Evolutionary conservation across 2,113 vertebrate species (phyloP), one percentile per base, ranked within the genome.

Genomic region (Corythornis cristatus): DNA sequence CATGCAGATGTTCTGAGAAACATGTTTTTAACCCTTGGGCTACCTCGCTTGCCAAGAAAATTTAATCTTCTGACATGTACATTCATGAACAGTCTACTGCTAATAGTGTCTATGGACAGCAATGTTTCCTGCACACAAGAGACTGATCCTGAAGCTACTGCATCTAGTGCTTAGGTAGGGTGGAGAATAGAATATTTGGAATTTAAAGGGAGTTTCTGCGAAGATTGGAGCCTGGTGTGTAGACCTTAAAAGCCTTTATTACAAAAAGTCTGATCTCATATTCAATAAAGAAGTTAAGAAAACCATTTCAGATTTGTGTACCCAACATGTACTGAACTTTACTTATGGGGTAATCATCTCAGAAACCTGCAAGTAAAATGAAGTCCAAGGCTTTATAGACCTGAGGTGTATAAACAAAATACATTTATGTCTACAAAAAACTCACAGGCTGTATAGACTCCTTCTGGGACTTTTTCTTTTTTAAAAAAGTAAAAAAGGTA

Each of bases 11-110:
- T 76, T 83, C 65, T 28, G 54, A 77, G 68, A 93, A 57, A 77
- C 43, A 54, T 87, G 64, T 35, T 94, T 95, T 92, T 94, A 93
- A 91, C 91, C 93, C 88, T 85, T 93, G 82, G 96, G 96, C 95
- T 95, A 93, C 89, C 84, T 67, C 7, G 42, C 88, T 83, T 93
- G 84, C 88, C 79, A 87, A 92, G 90, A 95, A 73, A 93, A 90
- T 85, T 45, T 76, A 91, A 95, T 93, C 77, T 92, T 82, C 78
- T 54, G 81, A 96, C 93, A 62, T 85, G 95, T 92, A 65, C 68
- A 53, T 91, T 96, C 92, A 91, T 56, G 93, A 95, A 62, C 9
- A 82, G 68, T 23, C 45, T 82, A 33, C 48, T 77, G 65, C 65
- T 93, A 15, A 28, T 61, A 74, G 66, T 65, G 51, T 86, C 74